phyloP scores from a whole-genome alignment of 2,888 invertebrate genomes.

The Parnassius smintheus region DNA sequence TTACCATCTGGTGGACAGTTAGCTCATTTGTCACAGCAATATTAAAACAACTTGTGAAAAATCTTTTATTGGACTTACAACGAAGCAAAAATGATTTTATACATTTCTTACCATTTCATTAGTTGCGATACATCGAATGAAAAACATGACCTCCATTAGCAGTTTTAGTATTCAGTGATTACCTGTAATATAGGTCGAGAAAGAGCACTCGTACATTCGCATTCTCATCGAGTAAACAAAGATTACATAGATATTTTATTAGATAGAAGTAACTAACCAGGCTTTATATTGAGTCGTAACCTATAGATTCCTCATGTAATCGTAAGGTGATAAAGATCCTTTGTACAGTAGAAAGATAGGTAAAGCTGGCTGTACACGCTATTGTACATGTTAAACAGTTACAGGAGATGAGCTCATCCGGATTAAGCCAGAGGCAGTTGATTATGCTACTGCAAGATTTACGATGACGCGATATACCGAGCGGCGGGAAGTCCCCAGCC shows the following conservation, averaged over 20 bases:
- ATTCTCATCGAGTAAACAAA: constrained; percentile 55
- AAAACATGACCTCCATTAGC: too few relatives aligned
- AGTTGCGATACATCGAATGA: too few relatives aligned
- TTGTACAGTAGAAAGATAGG: constrained; percentile 42
- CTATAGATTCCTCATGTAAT: constrained; percentile 48
- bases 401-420: constrained; percentile 71
- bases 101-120: too few relatives aligned
- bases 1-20: too few relatives aligned
- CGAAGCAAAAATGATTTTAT: too few relatives aligned
- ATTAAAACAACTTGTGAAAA: too few relatives aligned
- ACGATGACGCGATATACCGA: constrained; percentile 66
- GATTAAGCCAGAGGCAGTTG: constrained; percentile 70
- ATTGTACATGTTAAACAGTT: constrained; percentile 70
- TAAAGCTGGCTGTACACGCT: constrained; percentile 51
- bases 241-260: constrained; percentile 54
- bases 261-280: constrained; percentile 51
- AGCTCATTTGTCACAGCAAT: too few relatives aligned
- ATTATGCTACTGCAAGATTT: constrained; percentile 77
- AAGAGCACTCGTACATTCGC: constrained; percentile 36
- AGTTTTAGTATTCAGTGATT: too few relatives aligned
- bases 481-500: constrained; percentile 20
- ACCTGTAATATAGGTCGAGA: background rate
- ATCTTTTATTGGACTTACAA: too few relatives aligned
- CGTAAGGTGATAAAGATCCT: constrained; percentile 39
- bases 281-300: constrained; percentile 52